Evolutionary conservation across 2,113 vertebrate species (phyloP).

Genomic region (Peromyscus californicus): DNA sequence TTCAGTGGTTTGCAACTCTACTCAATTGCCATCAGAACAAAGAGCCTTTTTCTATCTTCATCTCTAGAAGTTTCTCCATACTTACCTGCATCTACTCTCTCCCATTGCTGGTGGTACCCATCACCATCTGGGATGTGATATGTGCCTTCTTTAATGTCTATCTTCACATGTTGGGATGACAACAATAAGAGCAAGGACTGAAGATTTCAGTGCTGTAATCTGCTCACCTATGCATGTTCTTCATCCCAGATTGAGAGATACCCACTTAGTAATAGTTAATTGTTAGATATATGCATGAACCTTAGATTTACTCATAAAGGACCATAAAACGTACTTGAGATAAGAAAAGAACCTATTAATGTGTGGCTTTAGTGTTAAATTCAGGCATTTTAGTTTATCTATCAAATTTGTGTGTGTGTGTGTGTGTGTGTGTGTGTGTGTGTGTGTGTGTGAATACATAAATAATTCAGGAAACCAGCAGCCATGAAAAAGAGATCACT

Average conservation of each 20-base stretch:
- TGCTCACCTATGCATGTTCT: not conserved
- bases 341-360: not conserved
- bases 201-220: not conserved
- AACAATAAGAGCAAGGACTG: not conserved
- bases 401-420: not conserved
- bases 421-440: not conserved
- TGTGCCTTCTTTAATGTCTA: rapidly evolving
- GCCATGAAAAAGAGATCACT: not conserved
- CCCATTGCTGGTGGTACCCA: not conserved
- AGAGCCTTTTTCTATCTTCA: not conserved
- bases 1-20: not conserved
- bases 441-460: not conserved
- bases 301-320: not conserved
- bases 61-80: not conserved
- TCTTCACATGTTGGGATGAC: rapidly evolving
- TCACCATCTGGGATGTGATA: too few relatives aligned
- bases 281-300: not conserved
- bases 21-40: too few relatives aligned
- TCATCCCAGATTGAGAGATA: not conserved
- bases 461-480: not conserved
- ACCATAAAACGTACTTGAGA: not conserved
- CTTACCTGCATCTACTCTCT: not conserved
- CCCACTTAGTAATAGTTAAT: not conserved
- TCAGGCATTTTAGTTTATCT: not conserved
- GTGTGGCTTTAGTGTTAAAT: not conserved